Conservation (phyloP, 2,888 invertebrate genomes). For the Idaea straminata region DNA sequence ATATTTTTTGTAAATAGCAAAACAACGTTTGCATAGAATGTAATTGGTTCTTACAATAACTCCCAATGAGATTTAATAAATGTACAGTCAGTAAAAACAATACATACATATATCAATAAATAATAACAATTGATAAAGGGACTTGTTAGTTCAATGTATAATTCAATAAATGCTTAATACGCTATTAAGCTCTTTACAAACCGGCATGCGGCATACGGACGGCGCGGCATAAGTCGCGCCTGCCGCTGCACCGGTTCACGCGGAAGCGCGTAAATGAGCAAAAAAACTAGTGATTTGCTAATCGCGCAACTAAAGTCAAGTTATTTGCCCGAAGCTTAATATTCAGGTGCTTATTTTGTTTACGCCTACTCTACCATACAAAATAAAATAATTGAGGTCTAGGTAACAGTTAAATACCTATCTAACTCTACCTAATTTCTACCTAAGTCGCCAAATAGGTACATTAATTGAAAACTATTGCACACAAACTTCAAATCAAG, state of each 20-base stretch:
- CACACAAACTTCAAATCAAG: slow-evolving; percentile 3
- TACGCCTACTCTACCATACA: not conserved
- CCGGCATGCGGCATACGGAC: no score
- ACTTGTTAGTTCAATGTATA: no score
- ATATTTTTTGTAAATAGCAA: no score
- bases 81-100: no score
- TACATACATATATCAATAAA: no score
- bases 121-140: no score
- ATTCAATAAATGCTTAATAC: not conserved
- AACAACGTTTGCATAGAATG: no score
- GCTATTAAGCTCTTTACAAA: not conserved
- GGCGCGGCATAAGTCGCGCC: not conserved
- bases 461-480: not conserved
- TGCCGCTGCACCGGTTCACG: not conserved
- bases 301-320: not conserved
- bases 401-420: not conserved
- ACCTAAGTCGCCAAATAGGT: not conserved
- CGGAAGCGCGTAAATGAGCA: not conserved
- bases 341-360: not conserved
- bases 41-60: no score
- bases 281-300: not conserved
- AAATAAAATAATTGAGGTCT: no score
- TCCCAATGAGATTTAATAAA: no score
- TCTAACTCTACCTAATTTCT: not conserved
- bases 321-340: not conserved